phyloP scores from a whole-genome alignment of 2,888 invertebrate species.

The Pseudococcus viburni region DNA sequence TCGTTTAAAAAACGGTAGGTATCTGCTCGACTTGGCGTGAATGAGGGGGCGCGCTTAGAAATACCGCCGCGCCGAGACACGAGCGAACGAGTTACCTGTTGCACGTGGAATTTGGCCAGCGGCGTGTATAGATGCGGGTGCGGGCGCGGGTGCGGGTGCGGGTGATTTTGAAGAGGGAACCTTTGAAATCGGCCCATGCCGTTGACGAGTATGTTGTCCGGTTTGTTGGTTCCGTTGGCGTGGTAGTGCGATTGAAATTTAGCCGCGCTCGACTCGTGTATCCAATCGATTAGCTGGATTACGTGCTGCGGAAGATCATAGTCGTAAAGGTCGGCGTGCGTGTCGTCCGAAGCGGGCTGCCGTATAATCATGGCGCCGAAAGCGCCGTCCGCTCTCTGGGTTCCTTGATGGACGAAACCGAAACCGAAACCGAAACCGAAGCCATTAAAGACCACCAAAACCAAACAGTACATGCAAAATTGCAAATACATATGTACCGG shows the following conservation, averaged over 20 bases:
- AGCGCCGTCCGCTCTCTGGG: slow-evolving; percentile 87
- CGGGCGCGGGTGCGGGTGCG: too few species aligned
- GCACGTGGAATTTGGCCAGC: slow-evolving; percentile 78
- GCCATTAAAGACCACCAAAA: too few species aligned
- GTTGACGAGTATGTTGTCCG: slow-evolving; percentile 85
- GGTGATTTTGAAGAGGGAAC: slow-evolving; percentile 68
- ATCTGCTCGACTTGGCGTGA: too few species aligned
- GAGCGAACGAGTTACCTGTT: too few species aligned
- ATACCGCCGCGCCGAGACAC: too few species aligned
- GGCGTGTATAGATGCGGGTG: slow-evolving; percentile 73
- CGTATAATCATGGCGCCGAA: slow-evolving; percentile 85
- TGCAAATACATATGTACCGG: too few species aligned
- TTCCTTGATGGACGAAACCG: slow-evolving; percentile 68
- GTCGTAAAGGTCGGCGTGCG: slow-evolving; percentile 81
- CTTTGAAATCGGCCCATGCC: slow-evolving; percentile 78
- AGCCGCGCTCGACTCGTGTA: slow-evolving; percentile 79
- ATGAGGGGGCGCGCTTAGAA: too few species aligned
- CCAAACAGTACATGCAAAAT: too few species aligned
- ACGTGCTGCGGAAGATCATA: slow-evolving; percentile 84
- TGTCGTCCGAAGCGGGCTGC: slow-evolving; percentile 77
- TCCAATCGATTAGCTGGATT: slow-evolving; percentile 87
- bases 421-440: too few species aligned
- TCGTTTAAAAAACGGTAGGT: too few species aligned
- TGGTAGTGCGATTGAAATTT: slow-evolving; percentile 91
- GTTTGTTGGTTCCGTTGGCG: slow-evolving; percentile 85